phyloP scores from a whole-genome alignment of 2,797 vertebrate genomes.

The Picus viridis region DNA sequence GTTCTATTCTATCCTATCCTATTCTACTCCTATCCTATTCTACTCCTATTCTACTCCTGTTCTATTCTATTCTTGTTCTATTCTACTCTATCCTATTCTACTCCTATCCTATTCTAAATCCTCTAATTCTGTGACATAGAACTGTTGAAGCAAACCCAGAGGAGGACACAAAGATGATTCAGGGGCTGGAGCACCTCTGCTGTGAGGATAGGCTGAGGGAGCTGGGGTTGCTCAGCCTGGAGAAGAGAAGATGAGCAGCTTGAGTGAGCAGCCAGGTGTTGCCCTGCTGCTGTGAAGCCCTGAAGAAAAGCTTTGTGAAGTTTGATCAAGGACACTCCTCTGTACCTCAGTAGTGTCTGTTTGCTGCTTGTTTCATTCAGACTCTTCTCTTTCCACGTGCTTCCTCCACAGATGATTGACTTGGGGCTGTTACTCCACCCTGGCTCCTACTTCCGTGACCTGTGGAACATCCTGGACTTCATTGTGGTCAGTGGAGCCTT shows the following conservation, averaged over 20 bases:
- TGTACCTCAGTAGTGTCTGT: neutral
- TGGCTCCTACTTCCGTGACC: constrained; percentile 94
- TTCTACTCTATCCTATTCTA: too few species aligned
- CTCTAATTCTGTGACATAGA: neutral
- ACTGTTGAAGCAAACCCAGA: neutral
- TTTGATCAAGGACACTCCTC: neutral
- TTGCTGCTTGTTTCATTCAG: neutral
- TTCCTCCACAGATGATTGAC: constrained; percentile 90
- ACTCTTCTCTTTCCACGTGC: neutral
- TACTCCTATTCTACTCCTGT: too few species aligned
- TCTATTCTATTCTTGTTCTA: too few species aligned
- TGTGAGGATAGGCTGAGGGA: too few species aligned
- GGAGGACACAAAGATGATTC: too few species aligned
- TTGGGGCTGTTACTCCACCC: constrained; percentile 93
- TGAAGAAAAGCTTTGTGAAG: neutral
- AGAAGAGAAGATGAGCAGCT: neutral
- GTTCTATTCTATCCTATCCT: too few species aligned
- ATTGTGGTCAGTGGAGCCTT: constrained; percentile 98
- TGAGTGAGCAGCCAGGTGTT: neutral
- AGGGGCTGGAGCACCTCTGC: too few species aligned
- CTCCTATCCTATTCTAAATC: too few species aligned
- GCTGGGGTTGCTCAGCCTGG: too few species aligned
- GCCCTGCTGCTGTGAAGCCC: neutral
- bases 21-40: too few species aligned
- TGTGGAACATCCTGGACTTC: constrained; percentile 99